A percentile compares a stretch with the other conserved stretches of the same genome.
These are phyloP conservation scores for Lophius piscatorius DNA, from an alignment of 2,113 vertebrate species.

Conservation along the genomic window DNA sequence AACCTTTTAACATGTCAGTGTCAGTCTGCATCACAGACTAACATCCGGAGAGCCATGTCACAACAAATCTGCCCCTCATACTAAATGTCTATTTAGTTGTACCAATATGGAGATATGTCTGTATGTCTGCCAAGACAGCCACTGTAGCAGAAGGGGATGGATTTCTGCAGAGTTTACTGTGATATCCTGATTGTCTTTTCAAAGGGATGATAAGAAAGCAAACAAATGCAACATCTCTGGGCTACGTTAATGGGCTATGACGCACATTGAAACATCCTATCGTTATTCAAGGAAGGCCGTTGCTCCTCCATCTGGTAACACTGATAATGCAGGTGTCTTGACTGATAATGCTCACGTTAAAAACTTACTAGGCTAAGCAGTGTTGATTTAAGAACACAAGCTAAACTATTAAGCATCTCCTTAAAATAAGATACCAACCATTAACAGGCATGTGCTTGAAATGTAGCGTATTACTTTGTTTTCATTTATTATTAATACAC, in stretches of 20 bases:
- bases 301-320: background rate
- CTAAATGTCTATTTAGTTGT: conserved; percentile 49
- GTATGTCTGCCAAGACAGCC: conserved; percentile 37
- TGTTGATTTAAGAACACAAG: too few relatives aligned
- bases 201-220: conserved; percentile 7
- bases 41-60: conserved; percentile 57
- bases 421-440: too few relatives aligned
- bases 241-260: background rate
- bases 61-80: conserved; percentile 63
- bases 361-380: too few relatives aligned
- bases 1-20: conserved; percentile 69
- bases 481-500: too few relatives aligned
- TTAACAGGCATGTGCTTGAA: too few relatives aligned
- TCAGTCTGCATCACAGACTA: conserved; percentile 62
- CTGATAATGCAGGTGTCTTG: too few relatives aligned
- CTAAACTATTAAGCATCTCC: too few relatives aligned
- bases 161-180: conserved; percentile 1
- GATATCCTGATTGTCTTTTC: conserved; percentile 16
- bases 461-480: too few relatives aligned
- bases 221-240: conserved; percentile 13
- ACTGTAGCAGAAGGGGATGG: background rate
- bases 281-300: background rate
- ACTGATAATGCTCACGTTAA: too few relatives aligned
- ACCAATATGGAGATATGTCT: conserved; percentile 17
- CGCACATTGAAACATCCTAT: background rate